Conservation (phyloP, 2,888 invertebrate genomes). For the Drosophila demipolita region DNA sequence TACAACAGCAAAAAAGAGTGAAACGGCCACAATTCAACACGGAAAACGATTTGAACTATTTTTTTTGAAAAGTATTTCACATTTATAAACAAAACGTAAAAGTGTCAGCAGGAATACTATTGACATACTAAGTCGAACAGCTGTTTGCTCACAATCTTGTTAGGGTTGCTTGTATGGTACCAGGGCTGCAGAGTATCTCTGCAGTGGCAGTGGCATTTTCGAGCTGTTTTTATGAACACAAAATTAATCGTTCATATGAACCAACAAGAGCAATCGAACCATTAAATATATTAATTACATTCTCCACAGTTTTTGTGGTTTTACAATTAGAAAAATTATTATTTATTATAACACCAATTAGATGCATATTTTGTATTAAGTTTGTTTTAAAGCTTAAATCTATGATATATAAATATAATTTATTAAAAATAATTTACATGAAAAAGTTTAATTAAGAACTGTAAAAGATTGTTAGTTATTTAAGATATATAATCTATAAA, state of each 20-base stretch:
- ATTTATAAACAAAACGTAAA: conserved; percentile 6
- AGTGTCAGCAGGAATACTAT: neutral
- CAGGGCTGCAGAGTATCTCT: conserved; percentile 32
- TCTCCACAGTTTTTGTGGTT: neutral
- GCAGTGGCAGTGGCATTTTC: neutral
- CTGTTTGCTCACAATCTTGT: conserved; percentile 21
- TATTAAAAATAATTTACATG: neutral
- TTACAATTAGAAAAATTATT: neutral
- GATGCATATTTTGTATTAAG: neutral
- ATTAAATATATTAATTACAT: neutral
- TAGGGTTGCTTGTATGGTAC: neutral
- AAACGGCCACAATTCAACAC: neutral
- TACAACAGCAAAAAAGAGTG: conserved; percentile 1
- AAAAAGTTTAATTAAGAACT: neutral
- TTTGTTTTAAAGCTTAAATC: neutral
- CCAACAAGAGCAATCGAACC: neutral
- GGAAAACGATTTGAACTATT: conserved; percentile 10
- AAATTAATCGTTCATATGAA: neutral
- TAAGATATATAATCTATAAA: neutral
- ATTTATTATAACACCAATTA: too few relatives aligned
- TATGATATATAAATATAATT: neutral
- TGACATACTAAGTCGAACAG: conserved; percentile 12
- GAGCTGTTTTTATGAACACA: neutral
- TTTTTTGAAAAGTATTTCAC: neutral
- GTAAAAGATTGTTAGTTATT: neutral